Evolutionary conservation across 2,888 invertebrate genomes (phyloP), one percentile per base, ranked within the genome.

Genomic region (Enchytraeus crypticus): DNA sequence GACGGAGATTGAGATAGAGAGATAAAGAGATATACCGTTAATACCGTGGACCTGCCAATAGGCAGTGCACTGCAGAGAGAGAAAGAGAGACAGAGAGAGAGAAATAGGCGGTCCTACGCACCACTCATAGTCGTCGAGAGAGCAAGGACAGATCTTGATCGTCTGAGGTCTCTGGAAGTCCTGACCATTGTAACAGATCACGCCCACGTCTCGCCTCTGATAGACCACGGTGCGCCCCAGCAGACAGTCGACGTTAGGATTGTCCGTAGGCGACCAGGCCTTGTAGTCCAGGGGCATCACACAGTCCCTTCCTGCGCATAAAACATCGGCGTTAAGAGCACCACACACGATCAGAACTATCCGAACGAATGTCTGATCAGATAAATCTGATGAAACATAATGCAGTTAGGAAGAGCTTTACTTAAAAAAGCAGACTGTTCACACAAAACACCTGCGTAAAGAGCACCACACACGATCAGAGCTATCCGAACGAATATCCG

Each of bases 61-160:
- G n/a, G n/a, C n/a, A n/a, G n/a, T n/a, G n/a, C n/a, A n/a, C n/a
- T n/a, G n/a, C n/a, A n/a, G n/a, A n/a, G n/a, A n/a, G n/a, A n/a
- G n/a, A n/a, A n/a, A n/a, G n/a, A n/a, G n/a, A n/a, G n/a, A n/a
- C n/a, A n/a, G n/a, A n/a, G n/a, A n/a, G n/a, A n/a, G n/a, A n/a
- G n/a, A n/a, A n/a, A n/a, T n/a, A n/a, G n/a, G n/a, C n/a, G n/a
- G n/a, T n/a, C n/a, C n/a, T 38, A 67, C 77, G 74, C 74, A 85
- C 84, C 86, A 92, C 79, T 90, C 89, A 77, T 86, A 92, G 79
- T 93, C 92, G 63, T 85, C 82, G 46, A 86, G 81, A 60, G 86
- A 86, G 73, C 93, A 92, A 62, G 85, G 84, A 73, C 93, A 93
- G 4, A 85, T 83, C 72, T 87, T 85, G 58, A 84, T 84, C 53